Base-by-base conservation (phyloP, 2,797 vertebrate genomes). In the Sebastes diaconus region DNA sequence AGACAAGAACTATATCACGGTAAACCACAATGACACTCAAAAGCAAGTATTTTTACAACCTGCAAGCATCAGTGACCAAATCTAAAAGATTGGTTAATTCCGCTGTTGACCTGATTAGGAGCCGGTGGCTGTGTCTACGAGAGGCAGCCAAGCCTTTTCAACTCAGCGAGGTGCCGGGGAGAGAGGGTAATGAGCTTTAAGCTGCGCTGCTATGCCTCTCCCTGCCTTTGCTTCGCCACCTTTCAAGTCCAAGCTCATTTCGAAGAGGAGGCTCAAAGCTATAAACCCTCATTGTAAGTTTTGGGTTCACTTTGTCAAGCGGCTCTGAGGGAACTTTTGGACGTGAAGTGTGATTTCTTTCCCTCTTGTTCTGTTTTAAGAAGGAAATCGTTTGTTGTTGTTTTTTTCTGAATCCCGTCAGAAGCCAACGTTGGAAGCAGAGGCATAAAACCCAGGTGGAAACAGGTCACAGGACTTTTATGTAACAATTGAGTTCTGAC, bases 171-270 rank as follows among this genome's bases (percentile, higher is more conserved):
- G 95, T 95, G 95, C 95, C 94, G 68, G 86, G 65, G 88, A 95
- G 90, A 89, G 92, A 95, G 93, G 87, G 93, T 96, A 96, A 96
- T 96, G 95, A 96, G 96, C 95, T 93, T 95, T 96, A 96, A 96
- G 94, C 95, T 94, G 93, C 94, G 90, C 83, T 87, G 94, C 94
- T 92, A 93, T 92, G 94, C 90, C 84, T 90, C 91, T 88, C 78
- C 54, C 84, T 80, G 87, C 84, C 84, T 92, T 69, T 80, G 77
- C 90, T 84, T 90, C 29, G 76, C 89, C 92, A 93, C 86, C 88
- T 94, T 94, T 94, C 88, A 94, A 95, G 80, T 92, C 78, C 81
- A 77, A 92, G 88, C 89, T 90, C 89, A 92, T 93, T 93, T 90
- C 80, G 80, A 92, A 93, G 88, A 83, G 81, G 73, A 86, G 86